Percentiles rank a stretch among this genome's conserved stretches.
Conservation (phyloP, 2,888 invertebrate genomes). For the Agriopis marginaria region DNA sequence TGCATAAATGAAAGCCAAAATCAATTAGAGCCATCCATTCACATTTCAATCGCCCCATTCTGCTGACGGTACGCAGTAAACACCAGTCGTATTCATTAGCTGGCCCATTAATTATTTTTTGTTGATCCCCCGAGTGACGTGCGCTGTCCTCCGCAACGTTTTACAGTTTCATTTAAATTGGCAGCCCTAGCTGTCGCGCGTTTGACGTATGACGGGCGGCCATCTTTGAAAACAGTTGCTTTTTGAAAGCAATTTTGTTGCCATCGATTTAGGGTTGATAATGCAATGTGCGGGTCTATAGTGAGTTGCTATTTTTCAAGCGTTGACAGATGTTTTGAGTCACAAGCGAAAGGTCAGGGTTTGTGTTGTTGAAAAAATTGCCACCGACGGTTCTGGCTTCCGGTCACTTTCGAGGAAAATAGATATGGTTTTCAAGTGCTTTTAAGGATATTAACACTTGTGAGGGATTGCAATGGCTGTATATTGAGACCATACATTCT, state of each 20-base stretch:
- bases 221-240: conserved; percentile 43
- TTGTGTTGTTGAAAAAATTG: conserved; percentile 44
- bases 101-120: conserved; percentile 81
- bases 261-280: conserved; percentile 16
- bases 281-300: conserved; percentile 21
- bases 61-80: conserved; percentile 57
- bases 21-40: conserved; percentile 43
- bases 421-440: conserved; percentile 21
- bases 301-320: conserved; percentile 49
- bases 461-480: too few relatives aligned
- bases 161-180: conserved; percentile 75
- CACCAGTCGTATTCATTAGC: conserved; percentile 77
- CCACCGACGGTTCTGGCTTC: conserved; percentile 33
- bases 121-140: conserved; percentile 70
- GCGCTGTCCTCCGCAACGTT: conserved; percentile 60
- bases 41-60: conserved; percentile 37
- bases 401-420: conserved; percentile 35
- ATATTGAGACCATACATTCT: too few relatives aligned
- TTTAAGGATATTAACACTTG: background rate
- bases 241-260: conserved; percentile 26
- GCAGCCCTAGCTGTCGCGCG: conserved; percentile 61
- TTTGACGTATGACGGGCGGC: conserved; percentile 48
- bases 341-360: conserved; percentile 48
- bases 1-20: conserved; percentile 42
- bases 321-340: conserved; percentile 56